These are phyloP conservation scores for Pseudocheirus occidentalis DNA, from an alignment of 2,797 vertebrate genomes.

Conservation along the genomic window DNA sequence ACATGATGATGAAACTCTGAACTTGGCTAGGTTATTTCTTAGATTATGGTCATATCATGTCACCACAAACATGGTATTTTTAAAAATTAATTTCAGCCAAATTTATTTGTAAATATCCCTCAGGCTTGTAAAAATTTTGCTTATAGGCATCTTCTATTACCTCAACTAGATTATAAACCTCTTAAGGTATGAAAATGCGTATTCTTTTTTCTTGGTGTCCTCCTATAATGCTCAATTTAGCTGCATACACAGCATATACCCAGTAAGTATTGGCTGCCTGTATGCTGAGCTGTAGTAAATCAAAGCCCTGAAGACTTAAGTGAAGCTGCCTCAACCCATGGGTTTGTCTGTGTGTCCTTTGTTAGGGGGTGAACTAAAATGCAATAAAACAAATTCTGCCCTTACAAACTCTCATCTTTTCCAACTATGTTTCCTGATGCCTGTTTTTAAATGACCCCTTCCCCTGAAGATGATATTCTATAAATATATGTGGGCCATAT, in stretches of 20 bases:
- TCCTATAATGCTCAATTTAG: neutral
- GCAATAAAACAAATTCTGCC: neutral
- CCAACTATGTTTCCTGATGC: slow-evolving; percentile 11
- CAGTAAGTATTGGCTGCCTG: neutral
- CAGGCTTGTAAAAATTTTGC: neutral
- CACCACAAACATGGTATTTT: neutral
- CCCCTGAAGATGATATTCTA: slow-evolving; percentile 23
- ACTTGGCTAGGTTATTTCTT: neutral
- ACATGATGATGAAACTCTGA: no score
- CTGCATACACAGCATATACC: neutral
- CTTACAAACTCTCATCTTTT: neutral
- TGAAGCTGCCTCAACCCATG: neutral
- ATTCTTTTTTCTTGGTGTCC: neutral
- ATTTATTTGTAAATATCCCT: neutral
- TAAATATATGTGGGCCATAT: slow-evolving; percentile 13
- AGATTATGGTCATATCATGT: neutral
- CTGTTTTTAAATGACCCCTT: neutral
- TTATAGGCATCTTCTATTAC: neutral
- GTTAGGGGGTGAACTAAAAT: slow-evolving; percentile 28
- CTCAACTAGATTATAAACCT: no score
- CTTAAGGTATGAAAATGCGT: neutral
- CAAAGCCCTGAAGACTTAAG: neutral
- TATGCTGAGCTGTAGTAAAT: neutral
- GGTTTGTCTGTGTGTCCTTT: neutral
- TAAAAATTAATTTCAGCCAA: neutral